Evolutionary conservation across 2,888 invertebrate genomes (phyloP).

Genomic region (Kryphioiulus occultus): DNA sequence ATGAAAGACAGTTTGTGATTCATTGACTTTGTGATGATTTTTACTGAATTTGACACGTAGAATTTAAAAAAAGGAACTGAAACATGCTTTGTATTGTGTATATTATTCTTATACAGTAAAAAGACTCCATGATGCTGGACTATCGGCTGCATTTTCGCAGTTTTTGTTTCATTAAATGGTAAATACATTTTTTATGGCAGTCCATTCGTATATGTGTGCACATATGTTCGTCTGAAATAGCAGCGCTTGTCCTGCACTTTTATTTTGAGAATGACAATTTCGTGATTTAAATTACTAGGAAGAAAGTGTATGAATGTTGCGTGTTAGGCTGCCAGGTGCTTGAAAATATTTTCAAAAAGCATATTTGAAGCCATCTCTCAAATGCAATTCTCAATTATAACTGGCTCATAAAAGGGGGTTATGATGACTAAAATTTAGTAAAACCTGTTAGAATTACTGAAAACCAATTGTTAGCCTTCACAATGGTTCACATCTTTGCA

Average conservation of each 20-base stretch:
- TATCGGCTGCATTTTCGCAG: conserved; percentile 36
- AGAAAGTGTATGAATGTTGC: background rate
- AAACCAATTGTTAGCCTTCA: no score
- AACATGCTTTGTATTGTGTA: conserved; percentile 39
- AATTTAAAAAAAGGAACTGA: background rate
- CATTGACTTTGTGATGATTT: conserved; percentile 40
- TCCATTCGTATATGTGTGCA: conserved; percentile 2
- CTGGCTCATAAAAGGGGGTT: no score
- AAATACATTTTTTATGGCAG: background rate
- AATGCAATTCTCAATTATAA: background rate
- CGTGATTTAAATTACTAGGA: background rate
- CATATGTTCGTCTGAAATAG: background rate
- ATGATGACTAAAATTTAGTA: no score
- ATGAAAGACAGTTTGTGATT: conserved; percentile 33
- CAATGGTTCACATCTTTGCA: no score
- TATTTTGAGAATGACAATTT: background rate
- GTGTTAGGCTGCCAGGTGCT: background rate
- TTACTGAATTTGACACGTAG: conserved; percentile 21
- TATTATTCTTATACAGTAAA: conserved; percentile 40
- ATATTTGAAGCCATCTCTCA: background rate
- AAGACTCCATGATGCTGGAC: conserved; percentile 29
- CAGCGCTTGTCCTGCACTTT: background rate
- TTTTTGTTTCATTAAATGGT: conserved; percentile 36
- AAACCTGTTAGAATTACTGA: no score
- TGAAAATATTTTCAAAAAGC: background rate